Base-by-base conservation (phyloP, 2,888 invertebrate genomes). In the Polydrusus cervinus region DNA sequence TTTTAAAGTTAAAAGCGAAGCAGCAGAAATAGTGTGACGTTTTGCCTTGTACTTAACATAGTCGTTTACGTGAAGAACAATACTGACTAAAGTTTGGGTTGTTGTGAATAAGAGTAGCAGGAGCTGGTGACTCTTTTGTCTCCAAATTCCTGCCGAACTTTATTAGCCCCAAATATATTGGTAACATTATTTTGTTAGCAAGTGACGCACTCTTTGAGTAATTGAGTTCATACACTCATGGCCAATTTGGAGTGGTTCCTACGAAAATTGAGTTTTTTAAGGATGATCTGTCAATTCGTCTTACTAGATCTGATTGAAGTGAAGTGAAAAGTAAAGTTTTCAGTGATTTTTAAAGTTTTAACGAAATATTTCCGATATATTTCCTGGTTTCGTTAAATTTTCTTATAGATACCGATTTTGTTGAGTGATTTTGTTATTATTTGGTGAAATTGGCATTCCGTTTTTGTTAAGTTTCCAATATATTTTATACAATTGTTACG, bases 31-130 rank as follows among this genome's bases (percentile, higher is more conserved):
- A 47, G 20, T 18, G 49, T 61, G 43, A 40, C 34, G 14, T 38
- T 18, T 67, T 8, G 49, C 18, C 16, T 49, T 16, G 5, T 49
- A 49, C 53, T 38, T 38, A 16, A 14, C 55, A 8, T 25, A 30
- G 38, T 57, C 16, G 57, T 60, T 60, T 9, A 38, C 16, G 38
- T 71, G 45, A 71, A 47, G 9, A 66, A 67, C 51, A 61, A 73
- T 73, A 73, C 67, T 67, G 67, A 73, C 73, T 73, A 67, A 67
- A 51, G 61, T 53, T 64, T 64, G 68, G 62, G 61, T 74, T 61
- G 55, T 74, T 43, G 74, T 74, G 30, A 69, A 74, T 51, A 68
- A 74, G 34, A 74, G 51, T 30, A 74, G 69, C 47, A 74, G 74
- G 30, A 74, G 69, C 53, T 68, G 69, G 74, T 74, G 61, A 74